Evolutionary conservation across 2,797 vertebrate species (phyloP).

Genomic region (Myripristis jacobus): DNA sequence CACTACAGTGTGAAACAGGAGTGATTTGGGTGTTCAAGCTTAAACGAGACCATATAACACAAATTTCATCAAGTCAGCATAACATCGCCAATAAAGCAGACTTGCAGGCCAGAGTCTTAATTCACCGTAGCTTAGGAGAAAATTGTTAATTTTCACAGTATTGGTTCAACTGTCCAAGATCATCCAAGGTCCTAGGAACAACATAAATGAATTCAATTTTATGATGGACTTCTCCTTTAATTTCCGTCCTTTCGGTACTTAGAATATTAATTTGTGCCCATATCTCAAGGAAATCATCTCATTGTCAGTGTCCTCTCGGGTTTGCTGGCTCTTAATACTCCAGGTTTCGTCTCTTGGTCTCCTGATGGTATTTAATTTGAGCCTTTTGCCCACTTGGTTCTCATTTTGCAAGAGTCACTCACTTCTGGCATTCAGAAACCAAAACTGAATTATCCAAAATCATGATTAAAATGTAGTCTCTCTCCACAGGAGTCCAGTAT

Average conservation of each 20-base stretch:
- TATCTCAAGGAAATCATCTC: too few species aligned
- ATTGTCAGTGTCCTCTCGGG: too few species aligned
- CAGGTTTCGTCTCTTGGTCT: slow-evolving; percentile 2
- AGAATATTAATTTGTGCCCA: too few species aligned
- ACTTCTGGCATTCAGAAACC: slow-evolving; percentile 25
- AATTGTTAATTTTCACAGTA: slow-evolving; percentile 30
- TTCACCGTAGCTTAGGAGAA: slow-evolving; percentile 19
- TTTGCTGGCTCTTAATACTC: slow-evolving; percentile 12
- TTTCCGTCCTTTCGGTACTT: not conserved
- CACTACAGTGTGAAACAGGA: slow-evolving; percentile 18
- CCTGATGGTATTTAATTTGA: slow-evolving; percentile 14
- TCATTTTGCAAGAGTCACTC: slow-evolving; percentile 5
- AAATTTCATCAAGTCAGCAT: slow-evolving; percentile 29
- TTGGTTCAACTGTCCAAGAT: slow-evolving; percentile 28
- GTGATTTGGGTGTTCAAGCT: slow-evolving; percentile 37
- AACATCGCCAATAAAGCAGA: not conserved
- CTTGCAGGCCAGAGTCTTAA: slow-evolving; percentile 6
- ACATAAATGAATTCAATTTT: slow-evolving; percentile 11
- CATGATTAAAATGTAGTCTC: not conserved
- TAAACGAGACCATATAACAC: slow-evolving; percentile 6
- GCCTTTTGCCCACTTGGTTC: not conserved
- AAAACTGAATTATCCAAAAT: slow-evolving; percentile 10
- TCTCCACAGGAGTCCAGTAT: too few species aligned
- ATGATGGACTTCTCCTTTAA: slow-evolving; percentile 2
- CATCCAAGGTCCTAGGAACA: slow-evolving; percentile 11